Percentiles rank a stretch among this genome's conserved stretches.
Evolutionary conservation across 2,888 invertebrate species (phyloP).

Genomic region (Creontiades dilutus): DNA sequence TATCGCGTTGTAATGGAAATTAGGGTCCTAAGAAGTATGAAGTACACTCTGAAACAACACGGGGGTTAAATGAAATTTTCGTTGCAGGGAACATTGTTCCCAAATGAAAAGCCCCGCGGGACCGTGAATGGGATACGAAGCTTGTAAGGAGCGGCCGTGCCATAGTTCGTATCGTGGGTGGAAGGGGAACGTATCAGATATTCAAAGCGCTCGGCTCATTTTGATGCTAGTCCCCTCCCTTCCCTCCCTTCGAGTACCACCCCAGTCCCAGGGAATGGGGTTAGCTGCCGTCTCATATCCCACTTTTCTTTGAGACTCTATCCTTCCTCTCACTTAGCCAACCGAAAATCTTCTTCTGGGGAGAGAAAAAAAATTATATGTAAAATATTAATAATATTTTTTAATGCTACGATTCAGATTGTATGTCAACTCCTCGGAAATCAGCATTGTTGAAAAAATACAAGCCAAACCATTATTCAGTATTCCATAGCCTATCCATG

Average conservation of each 20-base stretch:
- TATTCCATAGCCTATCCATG: no score
- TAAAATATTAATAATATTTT: not conserved
- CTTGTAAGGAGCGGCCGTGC: not conserved
- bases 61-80: constrained; percentile 14
- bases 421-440: no score
- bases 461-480: no score
- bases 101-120: constrained; percentile 12
- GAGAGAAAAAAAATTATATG: no score
- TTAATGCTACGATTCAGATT: no score
- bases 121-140: not conserved
- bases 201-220: not conserved
- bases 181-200: not conserved
- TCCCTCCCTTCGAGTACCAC: not conserved
- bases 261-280: not conserved
- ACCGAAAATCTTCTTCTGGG: not conserved
- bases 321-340: not conserved
- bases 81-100: constrained; percentile 6
- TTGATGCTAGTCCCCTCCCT: not conserved
- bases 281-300: not conserved
- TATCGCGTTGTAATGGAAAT: not conserved
- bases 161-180: not conserved
- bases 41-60: not conserved
- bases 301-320: not conserved
- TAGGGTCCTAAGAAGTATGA: not conserved
- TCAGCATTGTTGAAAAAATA: no score